Conservation (phyloP, 2,797 vertebrate genomes). For the Parauchenoglanis punctatus region DNA sequence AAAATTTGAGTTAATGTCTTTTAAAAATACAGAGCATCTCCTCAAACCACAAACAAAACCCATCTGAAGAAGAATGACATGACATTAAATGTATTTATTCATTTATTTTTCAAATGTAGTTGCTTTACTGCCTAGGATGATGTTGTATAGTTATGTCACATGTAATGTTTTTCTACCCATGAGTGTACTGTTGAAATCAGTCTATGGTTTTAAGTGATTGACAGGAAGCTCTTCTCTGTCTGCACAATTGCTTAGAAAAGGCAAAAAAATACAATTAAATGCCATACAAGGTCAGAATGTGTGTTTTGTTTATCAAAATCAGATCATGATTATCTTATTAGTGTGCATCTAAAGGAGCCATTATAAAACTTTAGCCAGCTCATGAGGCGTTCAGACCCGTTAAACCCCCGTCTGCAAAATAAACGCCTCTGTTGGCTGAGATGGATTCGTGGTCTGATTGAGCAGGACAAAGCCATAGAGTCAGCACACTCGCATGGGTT, state of each 20-base stretch:
- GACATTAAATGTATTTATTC: not conserved
- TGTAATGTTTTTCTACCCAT: too few relatives aligned
- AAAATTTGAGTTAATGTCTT: not conserved
- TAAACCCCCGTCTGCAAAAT: not conserved
- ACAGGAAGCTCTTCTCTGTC: not conserved
- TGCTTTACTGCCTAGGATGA: not conserved
- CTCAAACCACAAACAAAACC: not conserved
- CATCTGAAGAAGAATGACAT: not conserved
- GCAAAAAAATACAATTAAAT: not conserved
- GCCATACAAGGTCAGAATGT: not conserved
- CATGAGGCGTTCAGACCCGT: not conserved
- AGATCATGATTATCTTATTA: not conserved
- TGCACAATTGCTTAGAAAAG: not conserved
- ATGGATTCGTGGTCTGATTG: constrained; percentile 16
- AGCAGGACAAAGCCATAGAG: constrained; percentile 11
- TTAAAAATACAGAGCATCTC: not conserved
- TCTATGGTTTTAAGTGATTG: not conserved
- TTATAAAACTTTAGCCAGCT: not conserved
- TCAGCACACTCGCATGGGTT: constrained; percentile 34
- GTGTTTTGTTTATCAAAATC: not conserved
- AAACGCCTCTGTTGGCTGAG: not conserved
- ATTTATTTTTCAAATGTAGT: not conserved
- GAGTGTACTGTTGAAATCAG: not conserved
- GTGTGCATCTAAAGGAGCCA: not conserved
- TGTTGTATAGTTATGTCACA: not conserved